Evolutionary conservation across 2,797 vertebrate genomes (phyloP), one percentile per base, ranked within the genome.

Genomic region (Gymnodraco acuticeps): DNA sequence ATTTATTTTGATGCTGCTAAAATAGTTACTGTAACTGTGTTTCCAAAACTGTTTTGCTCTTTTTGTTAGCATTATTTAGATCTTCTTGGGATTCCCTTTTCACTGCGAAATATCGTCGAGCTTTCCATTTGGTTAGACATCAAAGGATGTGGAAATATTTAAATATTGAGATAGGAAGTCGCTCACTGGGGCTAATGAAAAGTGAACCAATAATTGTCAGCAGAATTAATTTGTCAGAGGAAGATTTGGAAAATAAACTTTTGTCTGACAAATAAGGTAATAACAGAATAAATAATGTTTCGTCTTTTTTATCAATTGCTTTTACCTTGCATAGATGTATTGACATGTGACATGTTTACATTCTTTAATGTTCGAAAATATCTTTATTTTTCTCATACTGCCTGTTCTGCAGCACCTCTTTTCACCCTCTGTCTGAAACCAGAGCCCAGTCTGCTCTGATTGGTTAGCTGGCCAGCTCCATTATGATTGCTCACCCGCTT

Each of bases 131-230:
- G 43, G 72, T 88, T 86, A 75, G 76, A 85, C 87, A 87, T 90
- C 82, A 90, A 82, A 90, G 79, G 71, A 77, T 63, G 48, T 58
- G 71, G 50, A 87, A 72, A 89, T 89, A 84, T 88, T 90, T 83
- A 84, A 90, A 86, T 82, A 88, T 87, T 87, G 79, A 84, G 87
- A 85, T 84, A 78, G 79, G 70, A 89, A 80, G 78, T 77, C 73
- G 74, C 86, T 83, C 84, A 84, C 86, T 85, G 82, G 84, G 87
- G 84, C 77, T 74, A 79, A 81, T 89, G 85, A 87, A 89, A 89
- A 89, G 78, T 78, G 72, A 79, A 78, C 80, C 78, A 87, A 85
- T 91, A 84, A 84, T 76, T 90, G 85, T 86, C 84, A 88, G 87
- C 82, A 77, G 64, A 85, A 87, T 86, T 80, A 17, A 89, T 88